Evolutionary conservation across 2,888 invertebrate species (phyloP).

Genomic region (Furcula furcula): DNA sequence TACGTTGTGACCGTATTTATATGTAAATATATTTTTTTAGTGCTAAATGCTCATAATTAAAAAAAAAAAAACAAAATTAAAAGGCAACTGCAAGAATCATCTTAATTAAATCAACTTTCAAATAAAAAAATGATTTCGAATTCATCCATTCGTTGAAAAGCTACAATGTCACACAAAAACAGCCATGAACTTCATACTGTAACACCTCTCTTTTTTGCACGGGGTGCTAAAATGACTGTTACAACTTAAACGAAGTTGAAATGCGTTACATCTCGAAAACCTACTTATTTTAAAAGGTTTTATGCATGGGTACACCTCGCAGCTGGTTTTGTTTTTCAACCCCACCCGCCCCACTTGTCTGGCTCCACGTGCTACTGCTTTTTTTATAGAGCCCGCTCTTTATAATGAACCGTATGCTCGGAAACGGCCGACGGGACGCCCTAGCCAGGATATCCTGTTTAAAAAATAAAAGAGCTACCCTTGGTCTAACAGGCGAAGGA

Average conservation of each 20-base stretch:
- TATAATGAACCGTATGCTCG: conserved; percentile 65
- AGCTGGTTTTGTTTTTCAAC: conserved; percentile 38
- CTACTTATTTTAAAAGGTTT: conserved; percentile 11
- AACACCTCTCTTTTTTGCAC: too few species aligned
- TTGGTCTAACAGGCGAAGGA: conserved; percentile 24
- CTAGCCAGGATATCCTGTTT: conserved; percentile 76
- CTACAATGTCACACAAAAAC: too few species aligned
- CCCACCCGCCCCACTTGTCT: conserved; percentile 57
- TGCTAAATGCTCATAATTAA: too few species aligned
- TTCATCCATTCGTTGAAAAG: too few species aligned
- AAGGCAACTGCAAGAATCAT: too few species aligned
- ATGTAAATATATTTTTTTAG: too few species aligned
- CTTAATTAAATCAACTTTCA: too few species aligned
- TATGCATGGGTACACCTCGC: conserved; percentile 15
- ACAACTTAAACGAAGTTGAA: conserved; percentile 8
- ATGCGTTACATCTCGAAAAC: conserved; percentile 12
- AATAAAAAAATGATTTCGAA: too few species aligned
- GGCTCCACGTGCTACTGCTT: conserved; percentile 61
- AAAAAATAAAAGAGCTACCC: conserved; percentile 73
- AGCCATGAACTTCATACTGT: too few species aligned
- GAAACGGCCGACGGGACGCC: conserved; percentile 56
- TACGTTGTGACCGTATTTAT: too few species aligned
- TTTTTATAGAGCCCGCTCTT: conserved; percentile 57
- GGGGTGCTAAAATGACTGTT: too few species aligned
- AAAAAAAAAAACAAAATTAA: too few species aligned